Percentiles rank a stretch among this genome's conserved stretches.
Evolutionary conservation across 1,140 invertebrate species (phyloP).

Genomic region (Cephus cinctus): DNA sequence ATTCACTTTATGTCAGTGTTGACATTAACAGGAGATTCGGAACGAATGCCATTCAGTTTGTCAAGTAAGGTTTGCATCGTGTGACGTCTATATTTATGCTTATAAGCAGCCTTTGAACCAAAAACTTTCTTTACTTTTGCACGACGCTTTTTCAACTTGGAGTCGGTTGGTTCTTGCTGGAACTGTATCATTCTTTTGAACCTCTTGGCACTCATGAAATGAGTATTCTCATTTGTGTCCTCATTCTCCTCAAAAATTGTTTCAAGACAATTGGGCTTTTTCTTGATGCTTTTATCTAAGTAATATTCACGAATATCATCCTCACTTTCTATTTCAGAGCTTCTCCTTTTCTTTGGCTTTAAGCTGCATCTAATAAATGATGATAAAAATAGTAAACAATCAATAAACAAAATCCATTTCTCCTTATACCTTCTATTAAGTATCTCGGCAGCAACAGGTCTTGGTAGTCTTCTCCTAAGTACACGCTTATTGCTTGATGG

Average conservation of each 20-base stretch:
- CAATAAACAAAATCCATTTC: neutral
- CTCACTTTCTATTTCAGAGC: conserved; percentile 34
- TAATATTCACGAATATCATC: conserved; percentile 42
- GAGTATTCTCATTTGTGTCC: conserved; percentile 22
- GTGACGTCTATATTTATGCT: conserved; percentile 9
- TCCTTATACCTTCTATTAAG: conserved; percentile 39
- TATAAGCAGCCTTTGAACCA: conserved; percentile 26
- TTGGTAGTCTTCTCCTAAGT: conserved; percentile 28
- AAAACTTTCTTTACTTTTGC: conserved; percentile 42
- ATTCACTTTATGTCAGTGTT: conserved; percentile 14
- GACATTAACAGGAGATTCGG: conserved; percentile 19
- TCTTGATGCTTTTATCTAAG: conserved; percentile 42
- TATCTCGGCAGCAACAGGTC: conserved; percentile 14
- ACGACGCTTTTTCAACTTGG: conserved; percentile 45
- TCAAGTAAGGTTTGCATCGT: conserved; percentile 41
- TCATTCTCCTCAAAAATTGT: conserved; percentile 51
- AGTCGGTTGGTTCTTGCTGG: conserved; percentile 18
- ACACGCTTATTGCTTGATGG: conserved; percentile 14
- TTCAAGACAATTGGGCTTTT: conserved; percentile 39
- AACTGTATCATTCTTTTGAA: conserved; percentile 48
- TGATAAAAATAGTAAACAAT: conserved; percentile 4
- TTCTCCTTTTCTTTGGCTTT: conserved; percentile 39
- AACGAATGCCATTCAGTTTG: conserved; percentile 38
- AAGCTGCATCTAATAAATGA: conserved; percentile 34
- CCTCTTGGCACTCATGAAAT: conserved; percentile 38